Percentiles rank a stretch among this genome's conserved stretches.
These are phyloP conservation scores for Brachylomia viminalis DNA, from an alignment of 2,888 invertebrate species.

Conservation along the genomic window DNA sequence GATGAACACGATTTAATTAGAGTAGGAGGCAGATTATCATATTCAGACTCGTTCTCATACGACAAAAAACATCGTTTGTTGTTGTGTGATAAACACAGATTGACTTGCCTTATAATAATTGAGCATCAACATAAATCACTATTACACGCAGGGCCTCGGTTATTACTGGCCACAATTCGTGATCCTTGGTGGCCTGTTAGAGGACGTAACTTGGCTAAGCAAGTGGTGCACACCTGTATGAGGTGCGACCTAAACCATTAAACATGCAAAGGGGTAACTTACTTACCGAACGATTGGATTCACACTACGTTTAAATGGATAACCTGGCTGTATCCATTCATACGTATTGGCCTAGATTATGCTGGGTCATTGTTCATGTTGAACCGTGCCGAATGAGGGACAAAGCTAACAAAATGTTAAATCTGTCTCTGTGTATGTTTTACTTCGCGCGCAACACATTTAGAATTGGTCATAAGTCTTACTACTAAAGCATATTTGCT, in stretches of 20 bases:
- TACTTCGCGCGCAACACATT: background rate
- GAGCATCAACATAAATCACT: slow-evolving; percentile 4
- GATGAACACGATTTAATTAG: slow-evolving; percentile 12
- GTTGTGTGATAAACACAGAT: slow-evolving; percentile 11
- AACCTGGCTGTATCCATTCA: slow-evolving; percentile 15
- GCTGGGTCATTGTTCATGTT: no score
- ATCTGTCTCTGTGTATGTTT: slow-evolving; percentile 3
- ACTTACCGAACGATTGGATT: slow-evolving; percentile 4
- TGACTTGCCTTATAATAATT: slow-evolving; percentile 17
- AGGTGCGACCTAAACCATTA: slow-evolving; percentile 6
- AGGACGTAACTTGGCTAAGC: slow-evolving; percentile 18
- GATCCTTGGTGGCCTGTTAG: slow-evolving; percentile 18
- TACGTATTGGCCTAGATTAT: background rate
- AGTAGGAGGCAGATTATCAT: slow-evolving; percentile 8
- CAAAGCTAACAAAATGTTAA: background rate
- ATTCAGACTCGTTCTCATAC: slow-evolving; percentile 15
- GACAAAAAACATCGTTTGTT: slow-evolving; percentile 31
- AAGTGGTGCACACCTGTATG: slow-evolving; percentile 10
- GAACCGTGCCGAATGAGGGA: background rate
- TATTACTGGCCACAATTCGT: slow-evolving; percentile 19
- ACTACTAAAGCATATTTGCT: slow-evolving; percentile 4
- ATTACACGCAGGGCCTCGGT: slow-evolving; percentile 19
- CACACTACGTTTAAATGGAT: no score
- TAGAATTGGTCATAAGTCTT: slow-evolving; percentile 8
- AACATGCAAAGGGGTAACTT: slow-evolving; percentile 13